Base-by-base conservation (phyloP, 2,888 invertebrate species). In the Abrostola triplasia region DNA sequence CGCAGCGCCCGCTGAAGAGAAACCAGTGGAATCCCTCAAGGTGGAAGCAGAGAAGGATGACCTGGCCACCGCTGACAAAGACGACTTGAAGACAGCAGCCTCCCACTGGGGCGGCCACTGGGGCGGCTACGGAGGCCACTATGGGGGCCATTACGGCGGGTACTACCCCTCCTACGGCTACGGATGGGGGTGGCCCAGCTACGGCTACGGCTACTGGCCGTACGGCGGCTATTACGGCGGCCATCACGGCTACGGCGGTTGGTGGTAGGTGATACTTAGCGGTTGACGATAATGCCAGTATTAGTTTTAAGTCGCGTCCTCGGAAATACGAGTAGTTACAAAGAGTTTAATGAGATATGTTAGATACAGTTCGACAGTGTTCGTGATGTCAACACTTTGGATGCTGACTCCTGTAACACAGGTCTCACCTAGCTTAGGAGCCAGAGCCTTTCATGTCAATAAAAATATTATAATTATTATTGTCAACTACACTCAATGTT, bases 71-170 rank as follows among this genome's bases (percentile, higher is more conserved):
- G 76, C 86, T 4, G 91, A 90, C 5, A 90, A 91, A 24, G 92
- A 90, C 11, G 94, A 94, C 70, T 81, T 95, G 0, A 91, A 93
- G 68, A 86, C 93, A 0, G 92, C 92, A 0, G 95, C 94, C 0
- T 89, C 94, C 0, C 90, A 90, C 63, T 94, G 90, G 86, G 91
- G 91, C 0, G 90, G 90, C 0, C 82, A 85, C 40, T 77, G 72
- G 50, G 84, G 85, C 0, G 82, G 86, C 7, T 84, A 77, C 44
- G 88, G 89, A 0, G 89, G 89, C 0, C 80, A 84, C 44, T 81
- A 76, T 48, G 87, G 86, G 59, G 87, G 87, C 0, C 55, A 70
- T 42, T 82, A 76, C 55, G 86, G 89, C 0, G 82, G 83, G 1
- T 73, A 78, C 13, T 81, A 74, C 61, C 79, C 81, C 9, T 75